These are phyloP conservation scores for Neolamprologus kungweensis DNA, from an alignment of 2,113 vertebrate species.

Conservation along the genomic window DNA sequence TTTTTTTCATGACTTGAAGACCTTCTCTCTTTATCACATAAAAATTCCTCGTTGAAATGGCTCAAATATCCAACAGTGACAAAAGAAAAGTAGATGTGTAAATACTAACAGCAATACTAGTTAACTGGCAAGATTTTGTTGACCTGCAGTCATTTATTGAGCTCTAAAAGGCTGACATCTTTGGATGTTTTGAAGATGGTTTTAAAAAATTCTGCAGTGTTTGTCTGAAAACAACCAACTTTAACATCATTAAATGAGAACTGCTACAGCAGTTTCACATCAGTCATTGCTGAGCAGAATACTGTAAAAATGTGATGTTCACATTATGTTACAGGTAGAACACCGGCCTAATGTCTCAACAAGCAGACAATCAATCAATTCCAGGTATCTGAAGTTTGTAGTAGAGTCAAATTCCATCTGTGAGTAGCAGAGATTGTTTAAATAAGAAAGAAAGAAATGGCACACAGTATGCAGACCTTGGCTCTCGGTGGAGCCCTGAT, in stretches of 20 bases:
- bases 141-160: not conserved
- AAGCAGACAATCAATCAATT: not conserved
- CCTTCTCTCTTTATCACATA: not conserved
- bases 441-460: not conserved
- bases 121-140: not conserved
- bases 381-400: not conserved
- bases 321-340: not conserved
- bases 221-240: not conserved
- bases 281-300: not conserved
- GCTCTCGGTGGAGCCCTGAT: slow-evolving; percentile 85
- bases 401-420: not conserved
- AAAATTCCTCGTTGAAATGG: not conserved
- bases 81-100: not conserved
- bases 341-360: not conserved
- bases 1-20: not conserved
- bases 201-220: not conserved
- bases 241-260: not conserved
- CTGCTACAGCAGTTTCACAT: not conserved
- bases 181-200: not conserved
- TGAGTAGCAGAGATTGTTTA: not conserved
- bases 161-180: not conserved
- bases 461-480: slow-evolving; percentile 71
- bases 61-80: not conserved
- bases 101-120: not conserved
- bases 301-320: not conserved